A percentile compares a stretch with the other conserved stretches of the same genome.
phyloP scores from a whole-genome alignment of 30 jellyfish, hydroid and myxozoan species.

The Aurelia aurita region DNA sequence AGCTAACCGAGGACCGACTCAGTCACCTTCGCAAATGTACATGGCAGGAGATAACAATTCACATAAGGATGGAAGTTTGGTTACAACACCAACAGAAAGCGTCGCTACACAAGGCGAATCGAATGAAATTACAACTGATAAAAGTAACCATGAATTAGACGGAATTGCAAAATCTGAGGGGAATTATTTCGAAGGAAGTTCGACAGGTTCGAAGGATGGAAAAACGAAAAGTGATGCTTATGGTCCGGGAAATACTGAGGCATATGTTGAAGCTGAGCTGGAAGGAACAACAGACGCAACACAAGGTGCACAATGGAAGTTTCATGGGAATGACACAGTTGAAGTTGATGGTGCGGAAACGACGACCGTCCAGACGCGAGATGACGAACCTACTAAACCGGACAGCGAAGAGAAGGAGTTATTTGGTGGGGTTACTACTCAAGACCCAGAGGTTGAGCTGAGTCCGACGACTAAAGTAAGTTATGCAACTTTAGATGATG shows the following conservation, averaged over 20 bases:
- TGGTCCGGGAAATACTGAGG: neutral
- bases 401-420: constrained; percentile 6
- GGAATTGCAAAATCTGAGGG: constrained; percentile 1
- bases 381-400: neutral
- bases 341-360: neutral
- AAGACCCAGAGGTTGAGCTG: neutral
- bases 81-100: constrained; percentile 3
- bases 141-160: neutral
- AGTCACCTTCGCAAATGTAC: neutral
- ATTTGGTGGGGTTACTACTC: constrained; percentile 7
- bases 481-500: neutral
- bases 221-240: neutral
- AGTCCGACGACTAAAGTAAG: constrained; percentile 4
- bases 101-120: neutral
- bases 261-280: neutral
- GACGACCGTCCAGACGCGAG: neutral
- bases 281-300: neutral
- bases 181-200: neutral
- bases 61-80: neutral
- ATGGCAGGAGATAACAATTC: neutral
- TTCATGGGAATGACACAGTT: neutral
- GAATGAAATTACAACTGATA: neutral
- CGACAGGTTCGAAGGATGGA: neutral
- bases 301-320: neutral
- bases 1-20: neutral